Evolutionary conservation across 1,140 invertebrate species (phyloP), one percentile per base, ranked within the genome.

Genomic region (Ips typographus): DNA sequence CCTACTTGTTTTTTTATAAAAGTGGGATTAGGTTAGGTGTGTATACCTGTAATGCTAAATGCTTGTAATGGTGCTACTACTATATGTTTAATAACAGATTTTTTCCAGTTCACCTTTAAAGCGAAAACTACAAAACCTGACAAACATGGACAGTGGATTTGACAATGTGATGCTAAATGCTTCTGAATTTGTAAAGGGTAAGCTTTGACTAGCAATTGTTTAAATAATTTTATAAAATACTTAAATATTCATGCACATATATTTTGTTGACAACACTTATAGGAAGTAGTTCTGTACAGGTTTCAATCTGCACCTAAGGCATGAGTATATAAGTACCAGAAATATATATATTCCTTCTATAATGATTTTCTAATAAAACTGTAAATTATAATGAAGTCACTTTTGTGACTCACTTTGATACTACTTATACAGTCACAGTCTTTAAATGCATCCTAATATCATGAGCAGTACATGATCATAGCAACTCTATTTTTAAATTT

Each of bases 171-270:
- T 85, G 69, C 78, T 85, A 37, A 83, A 81, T 70, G 81, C 84
- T 37, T 80, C 82, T 37, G 84, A 86, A 77, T 84, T 85, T 72
- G 82, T 86, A 58, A 85, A 84, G 82, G 83, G 85, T 86, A 81
- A 77, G 72, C 41, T 49, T 49, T 49, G 22, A 49, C 22, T 49
- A 8, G 44, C 44, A 8, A 22, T 6, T 1, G 7, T 49, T 49
- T 49, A 22, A 22, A 8, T 2, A 8, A 22, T 49, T 49, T 49
- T 3, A 22, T 49, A 8, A 6, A 49, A 49, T 49, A 49, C 3
- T 49, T 49, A 8, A 49, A 6, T 22, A 49, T 49, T 49, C 6
- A 8, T 2, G 44, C 7, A 49, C 22, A 49, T 8, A 6, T 8
- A 2, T 6, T 49, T 49, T 22, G 22, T 49, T 49, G 44, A 22